A percentile compares a stretch with the other conserved stretches of the same genome.
phyloP scores from a whole-genome alignment of 2,113 vertebrate species.

The Callionymus lyra region DNA sequence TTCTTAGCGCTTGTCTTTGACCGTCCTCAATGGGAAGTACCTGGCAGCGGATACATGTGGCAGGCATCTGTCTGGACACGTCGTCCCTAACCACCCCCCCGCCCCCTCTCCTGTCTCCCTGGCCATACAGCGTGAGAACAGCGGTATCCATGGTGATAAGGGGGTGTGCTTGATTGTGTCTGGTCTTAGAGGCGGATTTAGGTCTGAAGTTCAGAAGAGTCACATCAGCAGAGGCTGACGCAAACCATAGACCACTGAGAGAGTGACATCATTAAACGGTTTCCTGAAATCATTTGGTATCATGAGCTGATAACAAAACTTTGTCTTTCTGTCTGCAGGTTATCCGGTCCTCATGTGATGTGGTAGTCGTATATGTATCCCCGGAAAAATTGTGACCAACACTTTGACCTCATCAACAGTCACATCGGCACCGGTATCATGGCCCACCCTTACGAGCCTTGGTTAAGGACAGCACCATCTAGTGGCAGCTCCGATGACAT shows the following conservation, averaged over 20 bases:
- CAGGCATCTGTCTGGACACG: conserved; percentile 63
- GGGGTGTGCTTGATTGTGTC: conserved; percentile 16
- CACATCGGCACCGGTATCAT: conserved; percentile 53
- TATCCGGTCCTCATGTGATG: conserved; percentile 24
- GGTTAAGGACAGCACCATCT: conserved; percentile 81
- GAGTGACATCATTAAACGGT: conserved; percentile 12
- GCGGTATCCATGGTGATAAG: conserved; percentile 34
- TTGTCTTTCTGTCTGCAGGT: conserved; percentile 36
- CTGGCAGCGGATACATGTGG: conserved; percentile 60
- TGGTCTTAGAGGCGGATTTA: conserved; percentile 37
- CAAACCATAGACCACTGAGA: conserved; percentile 1
- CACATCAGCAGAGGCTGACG: conserved; percentile 14
- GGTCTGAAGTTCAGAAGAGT: conserved; percentile 23
- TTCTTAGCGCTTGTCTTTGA: conserved; percentile 57
- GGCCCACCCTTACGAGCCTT: conserved; percentile 89
- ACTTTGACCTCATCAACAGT: conserved; percentile 10
- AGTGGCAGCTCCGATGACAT: conserved; percentile 74
- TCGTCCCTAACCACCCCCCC: conserved; percentile 31
- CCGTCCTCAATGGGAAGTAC: conserved; percentile 64
- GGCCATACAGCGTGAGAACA: conserved; percentile 54
- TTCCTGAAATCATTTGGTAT: conserved; percentile 3
- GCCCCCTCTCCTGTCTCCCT: conserved; percentile 37
- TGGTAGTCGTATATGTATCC: conserved; percentile 22
- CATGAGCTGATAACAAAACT: neutral
- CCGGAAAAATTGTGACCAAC: conserved; percentile 17